Conservation (phyloP, 2,113 vertebrate species). For the Pygoscelis antarcticus region DNA sequence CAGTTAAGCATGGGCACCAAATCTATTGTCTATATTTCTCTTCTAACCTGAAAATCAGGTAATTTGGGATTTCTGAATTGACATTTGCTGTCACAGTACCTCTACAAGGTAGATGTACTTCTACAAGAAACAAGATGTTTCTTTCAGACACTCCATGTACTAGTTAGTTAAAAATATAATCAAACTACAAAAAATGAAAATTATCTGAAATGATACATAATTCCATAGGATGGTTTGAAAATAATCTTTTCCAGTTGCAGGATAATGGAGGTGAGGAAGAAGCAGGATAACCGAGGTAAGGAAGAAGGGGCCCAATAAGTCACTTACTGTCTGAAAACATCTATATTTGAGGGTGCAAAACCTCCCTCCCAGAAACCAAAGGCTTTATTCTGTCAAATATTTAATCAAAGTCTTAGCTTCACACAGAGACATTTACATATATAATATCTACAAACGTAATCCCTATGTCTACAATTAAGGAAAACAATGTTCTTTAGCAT, state of each 20-base stretch:
- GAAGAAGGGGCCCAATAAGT: background rate
- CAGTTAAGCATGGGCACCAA: background rate
- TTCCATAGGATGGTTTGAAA: background rate
- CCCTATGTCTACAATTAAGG: background rate
- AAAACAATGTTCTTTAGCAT: background rate
- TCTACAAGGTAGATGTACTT: background rate
- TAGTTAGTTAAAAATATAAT: background rate
- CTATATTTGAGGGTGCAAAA: background rate
- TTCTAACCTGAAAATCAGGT: background rate
- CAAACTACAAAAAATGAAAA: background rate
- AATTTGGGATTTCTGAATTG: background rate
- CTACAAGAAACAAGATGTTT: background rate
- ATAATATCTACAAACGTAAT: background rate
- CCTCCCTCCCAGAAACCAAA: background rate
- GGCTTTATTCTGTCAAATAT: background rate
- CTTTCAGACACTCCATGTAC: background rate
- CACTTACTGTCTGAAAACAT: background rate
- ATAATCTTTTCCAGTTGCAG: background rate
- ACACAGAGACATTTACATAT: background rate
- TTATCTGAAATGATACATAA: background rate
- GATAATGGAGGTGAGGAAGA: background rate
- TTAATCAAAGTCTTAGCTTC: background rate
- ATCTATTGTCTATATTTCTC: background rate
- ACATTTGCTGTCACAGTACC: background rate
- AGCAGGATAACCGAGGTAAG: background rate